Base-by-base conservation (phyloP, 2,888 invertebrate species). In the Rotaria sp. region DNA sequence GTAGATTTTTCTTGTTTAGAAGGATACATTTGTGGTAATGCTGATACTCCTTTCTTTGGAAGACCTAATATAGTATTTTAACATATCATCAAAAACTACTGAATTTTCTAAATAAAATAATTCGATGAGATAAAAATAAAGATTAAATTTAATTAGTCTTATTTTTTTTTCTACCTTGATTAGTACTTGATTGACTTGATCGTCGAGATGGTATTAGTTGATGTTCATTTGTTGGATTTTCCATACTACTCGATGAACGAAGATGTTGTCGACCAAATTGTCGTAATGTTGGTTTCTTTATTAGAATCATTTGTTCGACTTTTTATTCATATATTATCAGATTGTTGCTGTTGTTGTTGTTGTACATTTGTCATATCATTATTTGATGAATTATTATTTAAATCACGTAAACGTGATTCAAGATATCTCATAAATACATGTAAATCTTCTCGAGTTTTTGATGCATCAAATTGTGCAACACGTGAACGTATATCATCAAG, bases 351-450 rank as follows among this genome's bases (percentile, higher is more conserved):
- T 26, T 45, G n/a, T n/a, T n/a, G n/a, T n/a, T n/a, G n/a, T n/a
- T n/a, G n/a, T n/a, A n/a, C 45, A 80, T 80, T 45, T 24, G 3
- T 38, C 7, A 38, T 4, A 8, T 11, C 74, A 21, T 38, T 24
- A 15, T 45, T 80, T n/a, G n/a, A n/a, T n/a, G n/a, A n/a, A n/a
- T 35, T 67, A 35, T 18, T 67, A 35, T 45, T 45, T 45, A 80
- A 41, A 80, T 80, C 80, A 45, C 45, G 41, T 3, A 80, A 7
- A 13, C 80, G 80, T 26, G 45, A 45, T 45, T 80, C 80, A n/a
- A 80, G 45, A 45, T 80, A 80, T 24, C 41, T 45, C 80, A 80
- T 80, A 80, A 80, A 80, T n/a, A n/a, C 45, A 15, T 80, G 80
- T 45, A 80, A 26, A 80, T 80, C 80, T 11, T 45, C 45, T 18